Conservation (phyloP, 2,113 vertebrate species). For the Pedetes capensis region DNA sequence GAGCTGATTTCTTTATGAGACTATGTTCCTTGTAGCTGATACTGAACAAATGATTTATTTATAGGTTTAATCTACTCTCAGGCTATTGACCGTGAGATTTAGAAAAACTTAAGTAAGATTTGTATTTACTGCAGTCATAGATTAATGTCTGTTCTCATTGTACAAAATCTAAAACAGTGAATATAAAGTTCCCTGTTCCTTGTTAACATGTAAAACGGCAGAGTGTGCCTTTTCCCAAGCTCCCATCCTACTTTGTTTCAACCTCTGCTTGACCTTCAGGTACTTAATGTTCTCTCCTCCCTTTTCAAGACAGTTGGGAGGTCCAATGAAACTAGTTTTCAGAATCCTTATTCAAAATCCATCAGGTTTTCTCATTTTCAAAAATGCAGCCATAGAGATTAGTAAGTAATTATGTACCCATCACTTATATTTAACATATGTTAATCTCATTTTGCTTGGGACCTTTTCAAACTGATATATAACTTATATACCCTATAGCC, state of each 20-base stretch:
- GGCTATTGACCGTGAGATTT: not conserved
- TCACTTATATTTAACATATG: not conserved
- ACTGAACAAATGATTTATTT: not conserved
- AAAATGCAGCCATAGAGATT: not conserved
- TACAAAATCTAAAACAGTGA: not conserved
- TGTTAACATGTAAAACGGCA: not conserved
- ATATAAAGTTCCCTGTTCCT: not conserved
- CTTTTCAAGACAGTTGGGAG: not conserved
- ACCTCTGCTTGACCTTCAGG: not conserved
- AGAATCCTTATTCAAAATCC: not conserved
- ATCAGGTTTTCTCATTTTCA: not conserved
- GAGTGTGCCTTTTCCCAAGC: fast-evolving
- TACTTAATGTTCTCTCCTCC: not conserved
- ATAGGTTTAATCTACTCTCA: not conserved
- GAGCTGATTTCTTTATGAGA: not conserved
- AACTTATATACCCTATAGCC: constrained; percentile 29
- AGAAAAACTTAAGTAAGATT: not conserved
- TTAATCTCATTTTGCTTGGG: not conserved
- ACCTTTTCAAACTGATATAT: not conserved
- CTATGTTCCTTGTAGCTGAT: not conserved
- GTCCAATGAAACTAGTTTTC: not conserved
- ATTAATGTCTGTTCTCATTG: not conserved
- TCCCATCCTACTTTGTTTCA: not conserved
- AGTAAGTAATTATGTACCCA: not conserved
- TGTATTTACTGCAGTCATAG: not conserved